These are phyloP conservation scores for Epinotia demarniana DNA, from an alignment of 2,888 invertebrate species.

Conservation along the genomic window DNA sequence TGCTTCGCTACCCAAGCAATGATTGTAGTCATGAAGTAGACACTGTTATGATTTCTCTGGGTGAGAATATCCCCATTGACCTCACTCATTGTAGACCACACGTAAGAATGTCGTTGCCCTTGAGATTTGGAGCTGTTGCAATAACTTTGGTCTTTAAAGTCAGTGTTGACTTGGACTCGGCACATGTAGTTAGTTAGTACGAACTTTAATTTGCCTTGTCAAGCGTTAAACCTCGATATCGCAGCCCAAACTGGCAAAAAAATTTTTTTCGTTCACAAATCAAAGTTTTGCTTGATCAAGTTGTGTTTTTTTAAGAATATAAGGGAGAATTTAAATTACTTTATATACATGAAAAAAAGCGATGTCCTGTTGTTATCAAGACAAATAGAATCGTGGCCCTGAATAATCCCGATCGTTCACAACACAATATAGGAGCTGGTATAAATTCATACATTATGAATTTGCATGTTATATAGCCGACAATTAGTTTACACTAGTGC, in stretches of 20 bases:
- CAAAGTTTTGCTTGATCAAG: too few relatives aligned
- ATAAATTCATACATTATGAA: too few relatives aligned
- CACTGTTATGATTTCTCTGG: slow-evolving; percentile 5
- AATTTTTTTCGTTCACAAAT: too few relatives aligned
- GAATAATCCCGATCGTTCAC: too few relatives aligned
- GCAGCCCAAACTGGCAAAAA: background rate
- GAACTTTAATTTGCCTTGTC: background rate
- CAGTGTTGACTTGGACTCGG: slow-evolving; percentile 13
- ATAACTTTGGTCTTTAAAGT: slow-evolving; percentile 18
- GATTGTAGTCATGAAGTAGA: slow-evolving; percentile 1
- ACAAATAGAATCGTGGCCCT: too few relatives aligned
- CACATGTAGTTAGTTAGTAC: slow-evolving; percentile 12
- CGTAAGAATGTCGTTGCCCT: slow-evolving; percentile 35
- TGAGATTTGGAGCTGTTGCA: slow-evolving; percentile 40
- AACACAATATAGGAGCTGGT: too few relatives aligned
- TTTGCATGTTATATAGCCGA: too few relatives aligned
- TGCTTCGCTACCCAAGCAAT: background rate
- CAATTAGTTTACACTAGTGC: too few relatives aligned
- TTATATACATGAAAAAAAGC: too few relatives aligned
- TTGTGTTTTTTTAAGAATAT: too few relatives aligned
- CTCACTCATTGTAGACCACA: slow-evolving; percentile 38
- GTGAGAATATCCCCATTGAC: slow-evolving; percentile 20
- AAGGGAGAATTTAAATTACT: too few relatives aligned
- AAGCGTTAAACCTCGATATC: background rate
- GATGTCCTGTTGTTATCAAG: too few relatives aligned